Evolutionary conservation across 2,888 invertebrate genomes (phyloP), one percentile per base, ranked within the genome.

Genomic region (Euphydryas editha): DNA sequence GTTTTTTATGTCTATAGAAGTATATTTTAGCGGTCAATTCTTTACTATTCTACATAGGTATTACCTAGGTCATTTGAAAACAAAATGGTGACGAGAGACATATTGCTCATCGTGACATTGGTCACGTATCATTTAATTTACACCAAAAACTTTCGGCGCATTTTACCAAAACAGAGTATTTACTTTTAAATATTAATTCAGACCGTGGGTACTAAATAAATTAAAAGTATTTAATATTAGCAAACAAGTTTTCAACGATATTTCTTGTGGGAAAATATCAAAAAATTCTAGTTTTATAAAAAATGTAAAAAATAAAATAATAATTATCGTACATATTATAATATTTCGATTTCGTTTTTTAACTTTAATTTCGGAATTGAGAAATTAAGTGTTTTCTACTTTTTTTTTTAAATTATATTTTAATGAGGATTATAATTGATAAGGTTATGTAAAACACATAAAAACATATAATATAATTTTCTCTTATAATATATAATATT

Each of bases 241-340:
- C 42, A n/a, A 44, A 44, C 42, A 15, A n/a, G 42, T 44, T 44
- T 30, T 8, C 30, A 30, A 30, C 30, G 30, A 30, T 30, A 30
- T 30, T 44, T 44, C 42, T n/a, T 44, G 42, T 44, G 42, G n/a
- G 42, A 44, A 44, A 44, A 44, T 44, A 44, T 44, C 42, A 15
- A 44, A 44, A 44, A 44, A n/a, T 44, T 44, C 42, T 44, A 44
- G 42, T 44, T 44, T 44, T 44, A 44, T n/a, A 11, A 15, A n/a
- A 44, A 44, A 44, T 2, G 15, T n/a, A 44, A 44, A 44, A 44
- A 44, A 39, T 39, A 39, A 10, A 11, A 11, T 7, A 39, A 39
- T 39, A n/a, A 30, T 2, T 30, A 30, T 30, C 30, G 5, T 30
- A 30, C 8, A 30, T 7, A 7, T 7, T 30, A 2, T 30, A n/a